Evolutionary conservation across 2,888 invertebrate genomes (phyloP), one percentile per base, ranked within the genome.

Genomic region (Latrodectus elegans): DNA sequence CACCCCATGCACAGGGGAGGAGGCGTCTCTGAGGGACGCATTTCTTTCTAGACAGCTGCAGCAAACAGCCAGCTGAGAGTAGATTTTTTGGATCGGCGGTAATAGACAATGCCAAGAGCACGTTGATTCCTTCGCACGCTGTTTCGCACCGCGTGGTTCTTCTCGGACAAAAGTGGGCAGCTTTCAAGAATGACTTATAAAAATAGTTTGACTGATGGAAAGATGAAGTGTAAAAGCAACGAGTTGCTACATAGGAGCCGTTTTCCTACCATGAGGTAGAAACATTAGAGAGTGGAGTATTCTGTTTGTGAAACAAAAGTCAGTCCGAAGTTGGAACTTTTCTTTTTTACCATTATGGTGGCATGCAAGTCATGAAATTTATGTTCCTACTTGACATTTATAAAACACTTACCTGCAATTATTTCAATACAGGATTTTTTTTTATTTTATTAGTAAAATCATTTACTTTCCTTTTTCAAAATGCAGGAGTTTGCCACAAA

Each of bases 21-120:
- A 72, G n/a, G 64, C 55, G 22, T 65, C 73, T 53, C 38, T 73
- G 65, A 72, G 76, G 68, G 78, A 73, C 53, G 78, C 72, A 9
- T 75, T 81, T 26, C 72, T 80, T 38, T 67, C 77, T 38, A 67
- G 77, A 60, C 76, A 87, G 14, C 53, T 72, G 65, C 86, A 80
- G 49, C 86, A 86, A 52, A 86, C 86, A 11, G 81, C 75, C 53
- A 86, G 86, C 86, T 86, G 86, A 86, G 77, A 53, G 53, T 64
- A 22, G 71, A 55, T 55, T 17, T 51, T 15, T n/a, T 3, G 17
- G 26, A 68, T n/a, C 60, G 14, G 12, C n/a, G 60, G 60, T 60
- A n/a, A 60, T 10, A 11, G 60, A 60, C n/a, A 15, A 55, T 14
- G 53, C 15, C 12, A 26, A 12, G 22, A 26, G 12, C 68, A 22